These are phyloP conservation scores for Oeneis ivallda DNA, from an alignment of 2,888 invertebrate genomes.

Conservation along the genomic window DNA sequence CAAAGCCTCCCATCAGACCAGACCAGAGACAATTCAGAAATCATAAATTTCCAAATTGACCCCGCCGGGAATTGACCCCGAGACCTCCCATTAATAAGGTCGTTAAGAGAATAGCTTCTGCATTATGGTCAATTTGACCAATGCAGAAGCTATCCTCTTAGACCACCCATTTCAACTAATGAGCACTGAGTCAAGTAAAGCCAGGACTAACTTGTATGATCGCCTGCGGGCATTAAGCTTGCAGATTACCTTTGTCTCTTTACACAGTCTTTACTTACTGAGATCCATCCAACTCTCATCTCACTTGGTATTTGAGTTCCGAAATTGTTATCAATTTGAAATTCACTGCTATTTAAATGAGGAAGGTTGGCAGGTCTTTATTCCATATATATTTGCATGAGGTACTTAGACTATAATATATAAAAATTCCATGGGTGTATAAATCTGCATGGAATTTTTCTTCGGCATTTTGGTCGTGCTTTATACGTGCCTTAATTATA, in stretches of 20 bases:
- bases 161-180: too few relatives aligned
- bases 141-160: too few relatives aligned
- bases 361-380: neutral
- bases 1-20: too few relatives aligned
- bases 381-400: neutral
- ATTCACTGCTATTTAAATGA: constrained; percentile 5
- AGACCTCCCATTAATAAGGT: too few relatives aligned
- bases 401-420: too few relatives aligned
- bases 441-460: neutral
- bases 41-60: too few relatives aligned
- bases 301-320: constrained; percentile 14
- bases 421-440: too few relatives aligned
- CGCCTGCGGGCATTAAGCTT: neutral
- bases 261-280: constrained; percentile 9
- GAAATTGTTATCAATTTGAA: neutral
- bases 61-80: too few relatives aligned
- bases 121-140: too few relatives aligned
- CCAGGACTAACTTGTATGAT: neutral
- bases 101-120: too few relatives aligned
- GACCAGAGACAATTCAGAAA: too few relatives aligned
- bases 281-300: constrained; percentile 11
- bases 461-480: neutral
- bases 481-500: too few relatives aligned
- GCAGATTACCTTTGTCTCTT: constrained; percentile 3
- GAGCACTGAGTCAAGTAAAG: neutral